Base-by-base conservation (phyloP, 2,113 vertebrate genomes). In the Rostratula benghalensis region DNA sequence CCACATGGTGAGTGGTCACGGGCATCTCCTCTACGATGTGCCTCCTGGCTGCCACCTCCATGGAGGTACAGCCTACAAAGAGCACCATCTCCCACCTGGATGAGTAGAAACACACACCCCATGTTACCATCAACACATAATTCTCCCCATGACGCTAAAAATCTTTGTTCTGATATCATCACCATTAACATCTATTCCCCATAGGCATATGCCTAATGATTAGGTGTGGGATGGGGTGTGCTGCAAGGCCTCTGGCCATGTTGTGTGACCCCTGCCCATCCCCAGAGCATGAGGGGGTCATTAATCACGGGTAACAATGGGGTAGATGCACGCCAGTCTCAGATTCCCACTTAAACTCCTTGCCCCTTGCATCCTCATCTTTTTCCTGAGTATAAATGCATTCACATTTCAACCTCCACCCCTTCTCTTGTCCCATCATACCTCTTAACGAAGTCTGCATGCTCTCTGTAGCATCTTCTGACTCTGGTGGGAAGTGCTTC, bases 301-400 rank as follows among this genome's bases (percentile, higher is more conserved):
- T 95, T 94, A 95, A 95, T 93, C 57, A 90, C 5, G 71, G 43
- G 39, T 68, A 92, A 71, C 51, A 64, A 57, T 20, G 20, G 30
- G 11, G 39, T 59, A 86, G 83, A 39, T 64, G 22, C 14, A 31
- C 30, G 35, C 25, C 54, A 75, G n/a, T 71, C 88, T 64, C 21
- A 11, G 89, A 88, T 81, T 90, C 60, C 37, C 23, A 12, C 23
- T 68, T 59, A 90, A 93, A 35, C 7, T 74, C 57, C 45, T 31
- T 82, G 22, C 24, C 27, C 8, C 11, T 86, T 71, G 22, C 24
- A 65, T 57, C 61, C 22, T 23, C 18, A 13, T n/a, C 33, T 82
- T 94, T 89, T 75, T 50, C 21, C 28, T 81, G 51, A 45, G 33
- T 67, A 33, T 1, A 2, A 83, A 60, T 64, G 53, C 14, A 78